These are phyloP conservation scores for Colostygia pectinataria DNA, from an alignment of 2,888 invertebrate genomes.

Conservation along the genomic window DNA sequence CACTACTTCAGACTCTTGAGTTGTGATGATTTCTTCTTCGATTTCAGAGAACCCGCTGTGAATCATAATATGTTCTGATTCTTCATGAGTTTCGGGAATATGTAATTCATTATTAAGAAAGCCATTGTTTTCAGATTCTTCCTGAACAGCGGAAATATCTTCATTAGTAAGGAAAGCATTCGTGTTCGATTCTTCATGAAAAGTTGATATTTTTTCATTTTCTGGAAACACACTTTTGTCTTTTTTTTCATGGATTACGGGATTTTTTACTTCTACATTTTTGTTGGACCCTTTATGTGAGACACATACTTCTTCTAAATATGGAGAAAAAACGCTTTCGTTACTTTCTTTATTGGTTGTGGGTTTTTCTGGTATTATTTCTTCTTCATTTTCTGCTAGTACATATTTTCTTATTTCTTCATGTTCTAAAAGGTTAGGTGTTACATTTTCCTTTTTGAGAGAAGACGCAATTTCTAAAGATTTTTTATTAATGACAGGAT, in stretches of 20 bases:
- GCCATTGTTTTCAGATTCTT: not conserved
- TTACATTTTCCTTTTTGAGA: conserved; percentile 8
- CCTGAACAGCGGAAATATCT: not conserved
- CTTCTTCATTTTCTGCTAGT: not conserved
- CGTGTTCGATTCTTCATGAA: conserved; percentile 1
- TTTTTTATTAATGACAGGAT: not conserved
- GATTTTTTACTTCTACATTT: not conserved
- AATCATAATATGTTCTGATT: conserved; percentile 18
- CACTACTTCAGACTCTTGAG: conserved; percentile 19
- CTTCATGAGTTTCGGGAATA: conserved; percentile 11
- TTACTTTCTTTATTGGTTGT: conserved; percentile 1
- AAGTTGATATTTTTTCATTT: conserved; percentile 1
- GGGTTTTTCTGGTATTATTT: not conserved
- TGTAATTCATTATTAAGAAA: conserved; percentile 17
- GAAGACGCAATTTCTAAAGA: not conserved
- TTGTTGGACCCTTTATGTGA: not conserved
- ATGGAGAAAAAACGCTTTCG: not conserved
- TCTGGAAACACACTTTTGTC: not conserved
- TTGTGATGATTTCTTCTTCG: conserved; percentile 27
- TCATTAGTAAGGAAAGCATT: not conserved
- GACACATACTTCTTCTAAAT: conserved; percentile 1
- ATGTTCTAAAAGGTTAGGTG: not conserved
- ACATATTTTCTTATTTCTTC: not conserved
- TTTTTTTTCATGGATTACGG: not conserved
- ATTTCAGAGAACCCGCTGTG: conserved; percentile 24